Base-by-base conservation (phyloP, 1,140 invertebrate genomes). In the Formica selysi region DNA sequence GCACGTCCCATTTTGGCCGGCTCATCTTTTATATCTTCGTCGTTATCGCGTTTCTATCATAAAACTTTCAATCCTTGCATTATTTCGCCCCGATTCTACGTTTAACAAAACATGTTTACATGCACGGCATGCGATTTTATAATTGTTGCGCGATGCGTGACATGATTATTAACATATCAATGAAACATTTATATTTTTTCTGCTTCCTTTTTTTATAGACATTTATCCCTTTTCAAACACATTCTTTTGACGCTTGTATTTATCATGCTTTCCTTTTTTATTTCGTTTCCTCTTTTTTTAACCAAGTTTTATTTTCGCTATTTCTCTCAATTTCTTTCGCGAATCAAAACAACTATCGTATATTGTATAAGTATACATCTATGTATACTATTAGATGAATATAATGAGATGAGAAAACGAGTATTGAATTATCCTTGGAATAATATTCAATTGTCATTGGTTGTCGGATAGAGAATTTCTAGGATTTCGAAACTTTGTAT, bases 1-100 rank as follows among this genome's bases (percentile, higher is more conserved):
- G 96, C 16, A 98, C 96, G 90, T 98, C 98, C 74, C 97, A 94
- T 93, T 96, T 96, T 36, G 95, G 93, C 62, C 94, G 94, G 87
- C 94, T 96, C 95, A 96, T 96, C 89, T 87, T 92, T 38, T 73
- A 19, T 10, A 19, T 5, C n/a, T 68, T n/a, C 3, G 11, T 41
- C 8, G 41, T 79, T 51, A 26, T 71, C 41, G 11, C 22, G 16
- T 26, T 44, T 59, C 51, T 71, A 36, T 59, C 51, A 41, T 59
- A 67, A 80, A 71, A 13, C 6, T 26, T 16, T 10, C 16, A 13
- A 29, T 44, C 29, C 59, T 81, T 19, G 19, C 26, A 26, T 70
- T 38, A 79, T 32, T 54, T 36, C 16, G 32, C 4, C 26, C 7
- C 8, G 10, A 41, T 41, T 41, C 1, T 5, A 8, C 41, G 41